Evolutionary conservation across 2,888 invertebrate genomes (phyloP), one percentile per base, ranked within the genome.

Genomic region (Prenolepis imparis): DNA sequence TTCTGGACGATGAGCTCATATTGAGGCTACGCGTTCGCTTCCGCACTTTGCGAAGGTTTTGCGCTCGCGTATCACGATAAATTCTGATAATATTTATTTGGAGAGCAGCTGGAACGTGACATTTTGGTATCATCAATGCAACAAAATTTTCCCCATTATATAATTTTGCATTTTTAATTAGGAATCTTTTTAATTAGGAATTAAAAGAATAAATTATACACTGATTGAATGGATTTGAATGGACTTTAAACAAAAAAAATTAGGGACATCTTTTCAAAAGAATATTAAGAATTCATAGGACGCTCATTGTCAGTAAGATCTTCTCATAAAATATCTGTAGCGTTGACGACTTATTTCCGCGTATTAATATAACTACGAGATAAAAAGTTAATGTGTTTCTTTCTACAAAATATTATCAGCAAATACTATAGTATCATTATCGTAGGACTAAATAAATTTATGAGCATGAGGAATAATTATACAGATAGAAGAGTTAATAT

Each of bases 1-100:
- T 89, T 90, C 88, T 90, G 85, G 83, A 87, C 91, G 90, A 91
- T 91, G 91, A 91, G 86, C 84, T 91, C 91, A 91, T 83, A 44
- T n/a, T 59, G 74, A 64, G 52, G 67, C 70, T 32, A 36, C 41
- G 18, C 32, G 74, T 75, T 6, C 12, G 39, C 75, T 67, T 83
- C 84, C 83, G 57, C 64, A 81, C 52, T 81, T 77, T 66, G 44
- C 59, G 80, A 81, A 74, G 80, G 72, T 82, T 66, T 75, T 57
- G 12, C 1, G 55, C 6, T 32, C 55, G 21, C 70, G 21, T 84
- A 52, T 67, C 81, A n/a, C 8, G n/a, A 52, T n/a, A 36, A 78
- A 87, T 80, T 77, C 4, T 67, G 28, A 21, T 66, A 63, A 81
- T 67, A 67, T 68, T 74, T 63, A 67, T 73, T 66, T 57, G 61